Evolutionary conservation across 2,113 vertebrate genomes (phyloP).

Genomic region (Nestor notabilis): DNA sequence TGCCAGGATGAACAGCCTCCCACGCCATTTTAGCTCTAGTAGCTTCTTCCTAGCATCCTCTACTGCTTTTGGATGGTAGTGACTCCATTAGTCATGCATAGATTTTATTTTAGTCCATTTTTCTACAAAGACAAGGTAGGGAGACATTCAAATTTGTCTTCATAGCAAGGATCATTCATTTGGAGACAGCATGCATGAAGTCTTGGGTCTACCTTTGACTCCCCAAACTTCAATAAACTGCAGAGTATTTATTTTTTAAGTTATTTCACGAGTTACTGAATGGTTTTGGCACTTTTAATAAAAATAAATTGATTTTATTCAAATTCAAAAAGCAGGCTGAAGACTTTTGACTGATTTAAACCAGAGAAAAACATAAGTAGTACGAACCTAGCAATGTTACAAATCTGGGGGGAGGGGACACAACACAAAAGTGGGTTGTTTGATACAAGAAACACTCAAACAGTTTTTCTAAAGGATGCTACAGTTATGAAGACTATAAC

Average conservation of each 20-base stretch:
- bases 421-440: background rate
- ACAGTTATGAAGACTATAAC: background rate
- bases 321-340: background rate
- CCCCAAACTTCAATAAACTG: background rate
- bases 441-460: background rate
- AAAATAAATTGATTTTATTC: background rate
- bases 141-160: background rate
- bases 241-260: background rate
- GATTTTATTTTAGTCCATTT: background rate
- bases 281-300: background rate
- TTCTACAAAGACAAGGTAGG: background rate
- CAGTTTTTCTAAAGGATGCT: background rate
- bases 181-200: background rate
- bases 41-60: background rate
- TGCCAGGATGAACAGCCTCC: background rate
- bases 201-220: background rate
- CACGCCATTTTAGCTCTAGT: background rate
- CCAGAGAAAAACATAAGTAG: background rate
- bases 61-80: background rate
- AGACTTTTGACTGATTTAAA: background rate
- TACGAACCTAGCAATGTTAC: background rate
- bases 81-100: background rate
- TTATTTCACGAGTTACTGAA: background rate
- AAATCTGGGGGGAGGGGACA: background rate
- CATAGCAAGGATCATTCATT: background rate